Evolutionary conservation across 2,113 vertebrate species (phyloP).

Genomic region (Seriola quinqueradiata): DNA sequence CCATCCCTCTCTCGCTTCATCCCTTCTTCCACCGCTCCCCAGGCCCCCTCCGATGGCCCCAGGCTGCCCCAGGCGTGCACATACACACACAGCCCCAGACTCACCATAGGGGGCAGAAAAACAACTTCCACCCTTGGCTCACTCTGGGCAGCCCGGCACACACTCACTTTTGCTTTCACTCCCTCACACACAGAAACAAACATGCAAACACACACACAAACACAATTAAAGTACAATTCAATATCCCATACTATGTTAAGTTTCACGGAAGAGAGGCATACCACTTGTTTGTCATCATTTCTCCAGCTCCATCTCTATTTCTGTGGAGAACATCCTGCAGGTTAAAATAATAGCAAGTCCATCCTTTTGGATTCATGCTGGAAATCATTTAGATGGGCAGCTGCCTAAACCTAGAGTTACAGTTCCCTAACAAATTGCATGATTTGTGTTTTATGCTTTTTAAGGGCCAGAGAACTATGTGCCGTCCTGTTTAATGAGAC

Average conservation of each 20-base stretch:
- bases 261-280: slow-evolving; percentile 29
- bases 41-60: slow-evolving; percentile 83
- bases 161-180: slow-evolving; percentile 46
- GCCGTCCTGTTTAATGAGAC: neutral
- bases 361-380: slow-evolving; percentile 29
- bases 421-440: neutral
- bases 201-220: slow-evolving; percentile 21
- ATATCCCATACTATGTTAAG: slow-evolving; percentile 19
- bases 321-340: slow-evolving; percentile 23
- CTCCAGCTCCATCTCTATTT: slow-evolving; percentile 7
- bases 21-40: slow-evolving; percentile 75
- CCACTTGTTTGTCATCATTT: neutral
- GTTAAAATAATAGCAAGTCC: slow-evolving; percentile 22
- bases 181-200: slow-evolving; percentile 31
- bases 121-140: slow-evolving; percentile 86
- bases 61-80: slow-evolving; percentile 71
- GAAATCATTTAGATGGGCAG: slow-evolving; percentile 4
- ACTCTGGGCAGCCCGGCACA: slow-evolving; percentile 78
- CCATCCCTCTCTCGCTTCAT: slow-evolving; percentile 62
- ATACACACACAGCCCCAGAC: slow-evolving; percentile 73
- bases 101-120: slow-evolving; percentile 86
- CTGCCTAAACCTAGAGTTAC: neutral
- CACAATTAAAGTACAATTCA: slow-evolving; percentile 54
- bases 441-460: slow-evolving; percentile 7
- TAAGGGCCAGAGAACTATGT: neutral